These are phyloP conservation scores for Furnarius figulus DNA, from an alignment of 2,113 vertebrate species.

Conservation along the genomic window DNA sequence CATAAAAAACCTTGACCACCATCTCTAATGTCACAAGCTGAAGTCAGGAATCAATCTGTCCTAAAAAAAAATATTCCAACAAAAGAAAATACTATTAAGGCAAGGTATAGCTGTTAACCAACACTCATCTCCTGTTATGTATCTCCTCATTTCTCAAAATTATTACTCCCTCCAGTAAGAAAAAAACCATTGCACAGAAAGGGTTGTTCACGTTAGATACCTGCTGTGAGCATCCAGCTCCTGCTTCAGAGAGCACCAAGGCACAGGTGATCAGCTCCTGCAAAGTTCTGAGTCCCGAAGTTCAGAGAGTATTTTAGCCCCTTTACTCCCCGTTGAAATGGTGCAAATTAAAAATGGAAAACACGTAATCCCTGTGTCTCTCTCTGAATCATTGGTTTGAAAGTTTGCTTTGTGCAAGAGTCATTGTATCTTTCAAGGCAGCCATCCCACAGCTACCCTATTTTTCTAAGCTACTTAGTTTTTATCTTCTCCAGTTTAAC, in stretches of 20 bases:
- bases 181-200: neutral
- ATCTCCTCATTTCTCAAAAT: neutral
- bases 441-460: neutral
- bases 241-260: neutral
- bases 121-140: neutral
- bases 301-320: neutral
- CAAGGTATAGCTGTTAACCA: neutral
- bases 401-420: neutral
- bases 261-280: neutral
- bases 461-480: neutral
- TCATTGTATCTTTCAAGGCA: neutral
- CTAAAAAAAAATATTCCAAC: neutral
- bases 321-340: neutral
- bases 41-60: neutral
- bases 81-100: neutral
- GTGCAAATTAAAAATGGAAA: neutral
- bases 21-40: neutral
- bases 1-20: neutral
- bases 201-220: neutral
- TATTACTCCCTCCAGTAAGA: neutral
- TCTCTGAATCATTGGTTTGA: neutral
- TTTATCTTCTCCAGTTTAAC: neutral
- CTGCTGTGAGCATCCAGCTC: neutral
- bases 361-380: neutral
- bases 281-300: neutral